phyloP scores from a whole-genome alignment of 2,888 invertebrate species.

The Gymnosoma rotundatum region DNA sequence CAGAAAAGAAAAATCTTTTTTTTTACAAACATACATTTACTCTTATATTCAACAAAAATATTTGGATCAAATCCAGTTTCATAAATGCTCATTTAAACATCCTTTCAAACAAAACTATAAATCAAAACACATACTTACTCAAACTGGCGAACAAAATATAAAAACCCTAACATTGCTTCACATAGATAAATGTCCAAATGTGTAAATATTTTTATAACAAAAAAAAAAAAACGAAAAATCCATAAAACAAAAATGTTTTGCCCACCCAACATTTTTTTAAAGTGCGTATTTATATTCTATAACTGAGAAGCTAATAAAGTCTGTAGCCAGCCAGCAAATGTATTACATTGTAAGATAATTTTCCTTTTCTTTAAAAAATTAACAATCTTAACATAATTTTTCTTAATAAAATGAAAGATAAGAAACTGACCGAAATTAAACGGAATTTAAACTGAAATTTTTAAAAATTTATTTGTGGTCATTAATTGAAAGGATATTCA shows the following conservation, averaged over 20 bases:
- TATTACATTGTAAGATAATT: too few species aligned
- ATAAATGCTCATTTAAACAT: conserved; percentile 47
- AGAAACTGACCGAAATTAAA: too few species aligned
- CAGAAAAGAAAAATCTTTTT: not conserved
- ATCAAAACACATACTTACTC: conserved; percentile 30
- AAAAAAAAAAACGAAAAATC: not conserved
- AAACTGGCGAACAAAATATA: not conserved
- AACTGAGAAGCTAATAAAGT: too few species aligned
- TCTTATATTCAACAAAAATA: conserved; percentile 18
- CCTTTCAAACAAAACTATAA: conserved; percentile 39
- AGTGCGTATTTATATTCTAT: too few species aligned
- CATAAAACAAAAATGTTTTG: conserved; percentile 27
- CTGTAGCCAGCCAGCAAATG: too few species aligned
- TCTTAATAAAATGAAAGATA: too few species aligned
- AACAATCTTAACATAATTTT: too few species aligned
- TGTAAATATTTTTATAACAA: not conserved
- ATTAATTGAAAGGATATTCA: too few species aligned
- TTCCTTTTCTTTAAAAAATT: too few species aligned
- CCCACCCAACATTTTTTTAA: conserved; percentile 39
- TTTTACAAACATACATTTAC: not conserved
- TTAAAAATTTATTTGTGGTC: too few species aligned
- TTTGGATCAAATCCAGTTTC: conserved; percentile 46
- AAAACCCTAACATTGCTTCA: not conserved
- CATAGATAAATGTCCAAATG: conserved; percentile 16
- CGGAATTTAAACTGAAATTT: too few species aligned